These are phyloP conservation scores for Melanostoma mellinum DNA, from an alignment of 2,888 invertebrate species.

Conservation along the genomic window DNA sequence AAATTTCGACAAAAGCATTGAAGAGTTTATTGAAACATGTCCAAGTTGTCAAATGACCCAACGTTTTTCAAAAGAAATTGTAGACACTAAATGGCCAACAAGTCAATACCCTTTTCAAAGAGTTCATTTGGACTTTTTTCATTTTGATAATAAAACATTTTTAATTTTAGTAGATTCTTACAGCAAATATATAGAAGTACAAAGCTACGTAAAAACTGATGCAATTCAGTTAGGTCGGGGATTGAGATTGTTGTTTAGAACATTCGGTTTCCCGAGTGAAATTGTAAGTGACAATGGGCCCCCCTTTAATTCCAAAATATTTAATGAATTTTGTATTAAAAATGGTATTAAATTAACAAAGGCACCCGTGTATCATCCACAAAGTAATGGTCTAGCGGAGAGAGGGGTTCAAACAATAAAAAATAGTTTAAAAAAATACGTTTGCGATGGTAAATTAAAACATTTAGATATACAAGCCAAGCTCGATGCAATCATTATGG, in stretches of 20 bases:
- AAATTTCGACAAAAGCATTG: constrained; percentile 74
- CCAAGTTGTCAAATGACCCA: constrained; percentile 28
- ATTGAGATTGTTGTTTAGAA: constrained; percentile 67
- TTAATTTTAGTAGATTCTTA: constrained; percentile 77
- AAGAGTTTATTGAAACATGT: constrained; percentile 71
- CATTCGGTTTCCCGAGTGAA: constrained; percentile 72
- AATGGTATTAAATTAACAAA: constrained; percentile 68
- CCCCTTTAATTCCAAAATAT: constrained; percentile 51
- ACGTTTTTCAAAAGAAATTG: constrained; percentile 63
- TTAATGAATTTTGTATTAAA: constrained; percentile 37
- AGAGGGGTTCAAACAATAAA: constrained; percentile 71
- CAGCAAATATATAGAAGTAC: constrained; percentile 80
- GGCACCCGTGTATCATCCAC: constrained; percentile 73
- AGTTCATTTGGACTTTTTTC: constrained; percentile 55
- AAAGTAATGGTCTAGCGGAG: constrained; percentile 73
- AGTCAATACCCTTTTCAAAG: constrained; percentile 26
- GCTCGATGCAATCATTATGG: constrained; percentile 22
- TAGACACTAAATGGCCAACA: constrained; percentile 22
- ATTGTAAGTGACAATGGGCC: constrained; percentile 74
- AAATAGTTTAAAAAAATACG: constrained; percentile 64
- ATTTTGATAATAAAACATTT: constrained; percentile 33
- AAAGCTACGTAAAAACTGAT: constrained; percentile 64
- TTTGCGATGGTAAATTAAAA: constrained; percentile 40
- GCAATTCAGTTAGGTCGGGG: constrained; percentile 49
- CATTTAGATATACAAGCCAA: constrained; percentile 23